phyloP scores from a whole-genome alignment of 1,140 invertebrate species.

The Chironomus tepperi region DNA sequence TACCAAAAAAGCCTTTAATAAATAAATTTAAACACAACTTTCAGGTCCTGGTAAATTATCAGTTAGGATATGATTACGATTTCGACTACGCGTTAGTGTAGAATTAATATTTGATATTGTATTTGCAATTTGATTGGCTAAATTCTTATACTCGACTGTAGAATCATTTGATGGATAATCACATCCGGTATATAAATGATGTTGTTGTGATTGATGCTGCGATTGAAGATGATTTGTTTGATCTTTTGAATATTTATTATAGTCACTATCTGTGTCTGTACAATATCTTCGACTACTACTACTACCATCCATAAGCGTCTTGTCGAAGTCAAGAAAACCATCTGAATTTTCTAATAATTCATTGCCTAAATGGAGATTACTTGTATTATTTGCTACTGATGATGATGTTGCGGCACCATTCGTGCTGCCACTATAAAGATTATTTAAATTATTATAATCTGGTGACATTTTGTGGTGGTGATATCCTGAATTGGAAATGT shows the following conservation, averaged over 20 bases:
- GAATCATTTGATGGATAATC: not conserved
- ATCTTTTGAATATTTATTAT: not conserved
- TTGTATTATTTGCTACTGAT: not conserved
- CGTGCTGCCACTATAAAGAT: not conserved
- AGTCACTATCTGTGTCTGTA: not conserved
- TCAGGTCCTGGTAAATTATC: constrained; percentile 65
- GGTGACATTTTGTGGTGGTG: constrained; percentile 13
- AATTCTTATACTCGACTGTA: constrained; percentile 19
- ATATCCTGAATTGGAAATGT: not conserved
- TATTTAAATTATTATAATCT: constrained; percentile 15
- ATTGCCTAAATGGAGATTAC: constrained; percentile 4
- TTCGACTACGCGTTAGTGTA: constrained; percentile 31
- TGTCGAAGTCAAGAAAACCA: not conserved
- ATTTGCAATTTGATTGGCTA: not conserved
- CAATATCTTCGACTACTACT: no score
- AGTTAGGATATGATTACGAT: constrained; percentile 54
- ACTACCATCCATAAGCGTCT: not conserved
- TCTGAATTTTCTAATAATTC: not conserved
- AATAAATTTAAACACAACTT: constrained; percentile 56
- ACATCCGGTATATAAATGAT: not conserved
- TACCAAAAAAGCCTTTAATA: no score
- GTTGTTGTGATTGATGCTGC: not conserved
- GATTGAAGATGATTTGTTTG: not conserved
- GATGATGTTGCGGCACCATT: not conserved
- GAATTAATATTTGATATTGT: constrained; percentile 23